These are phyloP conservation scores for Antennarius striatus DNA, from an alignment of 2,113 vertebrate genomes.

Conservation along the genomic window DNA sequence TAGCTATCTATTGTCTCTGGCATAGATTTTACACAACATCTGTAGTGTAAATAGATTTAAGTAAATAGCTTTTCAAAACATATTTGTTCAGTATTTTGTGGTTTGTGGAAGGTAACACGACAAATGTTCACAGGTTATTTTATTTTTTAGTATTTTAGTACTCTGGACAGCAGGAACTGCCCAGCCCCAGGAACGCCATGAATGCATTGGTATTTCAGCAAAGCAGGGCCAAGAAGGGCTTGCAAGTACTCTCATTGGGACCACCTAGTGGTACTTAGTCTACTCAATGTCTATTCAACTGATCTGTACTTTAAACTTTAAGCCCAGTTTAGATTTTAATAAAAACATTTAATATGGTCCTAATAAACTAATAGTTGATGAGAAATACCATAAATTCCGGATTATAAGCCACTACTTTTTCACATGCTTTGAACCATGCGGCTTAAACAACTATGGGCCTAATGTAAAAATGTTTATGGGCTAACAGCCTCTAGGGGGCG, in stretches of 20 bases:
- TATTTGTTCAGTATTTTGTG: not conserved
- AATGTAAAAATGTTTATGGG: no score
- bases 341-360: no score
- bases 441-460: no score
- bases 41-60: constrained; percentile 51
- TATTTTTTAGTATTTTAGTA: not conserved
- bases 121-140: not conserved
- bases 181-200: constrained; percentile 49
- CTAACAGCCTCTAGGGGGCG: no score
- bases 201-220: constrained; percentile 54
- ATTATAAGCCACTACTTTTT: no score
- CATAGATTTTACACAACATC: constrained; percentile 1
- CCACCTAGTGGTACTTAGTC: not conserved
- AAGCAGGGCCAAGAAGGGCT: constrained; percentile 7
- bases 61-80: constrained; percentile 15
- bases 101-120: constrained; percentile 11
- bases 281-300: not conserved
- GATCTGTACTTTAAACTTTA: not conserved
- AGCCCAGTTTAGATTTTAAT: no score
- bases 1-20: no score
- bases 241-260: constrained; percentile 8
- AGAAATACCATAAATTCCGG: not conserved
- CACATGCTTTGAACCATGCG: no score
- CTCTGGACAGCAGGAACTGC: constrained; percentile 47
- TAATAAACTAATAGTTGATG: not conserved